phyloP scores from a whole-genome alignment of 2,888 invertebrate species.

The Steinernema scapterisci region DNA sequence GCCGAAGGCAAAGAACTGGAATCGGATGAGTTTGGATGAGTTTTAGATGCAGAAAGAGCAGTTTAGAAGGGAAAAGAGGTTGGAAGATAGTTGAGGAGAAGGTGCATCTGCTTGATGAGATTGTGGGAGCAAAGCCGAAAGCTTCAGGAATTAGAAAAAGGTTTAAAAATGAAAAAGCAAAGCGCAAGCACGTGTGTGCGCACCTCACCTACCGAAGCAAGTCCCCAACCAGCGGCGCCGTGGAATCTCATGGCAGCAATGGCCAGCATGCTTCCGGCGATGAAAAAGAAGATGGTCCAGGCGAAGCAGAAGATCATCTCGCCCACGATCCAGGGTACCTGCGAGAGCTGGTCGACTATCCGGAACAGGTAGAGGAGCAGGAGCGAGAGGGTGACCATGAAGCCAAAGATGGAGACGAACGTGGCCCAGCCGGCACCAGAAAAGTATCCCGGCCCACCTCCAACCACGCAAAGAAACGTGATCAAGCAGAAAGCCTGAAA shows the following conservation, averaged over 20 bases:
- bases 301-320: slow-evolving; percentile 78
- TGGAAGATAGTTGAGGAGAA: no score
- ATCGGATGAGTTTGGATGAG: slow-evolving; percentile 47
- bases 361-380: slow-evolving; percentile 83
- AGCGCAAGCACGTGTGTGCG: background rate
- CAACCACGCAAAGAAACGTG: slow-evolving; percentile 82
- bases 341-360: slow-evolving; percentile 81
- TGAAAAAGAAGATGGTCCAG: slow-evolving; percentile 79
- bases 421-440: slow-evolving; percentile 74
- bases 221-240: slow-evolving; percentile 72
- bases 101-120: no score
- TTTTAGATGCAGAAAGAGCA: no score
- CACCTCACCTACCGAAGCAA: slow-evolving; percentile 77
- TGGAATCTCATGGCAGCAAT: slow-evolving; percentile 55
- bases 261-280: slow-evolving; percentile 77
- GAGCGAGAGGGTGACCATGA: slow-evolving; percentile 83
- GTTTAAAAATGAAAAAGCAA: slow-evolving; percentile 35
- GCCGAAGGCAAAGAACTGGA: slow-evolving; percentile 84
- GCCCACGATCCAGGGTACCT: slow-evolving; percentile 84
- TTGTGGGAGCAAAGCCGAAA: background rate
- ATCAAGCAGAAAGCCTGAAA: slow-evolving; percentile 69
- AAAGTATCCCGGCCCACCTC: slow-evolving; percentile 72
- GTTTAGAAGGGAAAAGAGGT: no score
- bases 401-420: slow-evolving; percentile 77
- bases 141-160: background rate